phyloP scores from a whole-genome alignment of 2,113 vertebrate species.

The Rana temporaria region DNA sequence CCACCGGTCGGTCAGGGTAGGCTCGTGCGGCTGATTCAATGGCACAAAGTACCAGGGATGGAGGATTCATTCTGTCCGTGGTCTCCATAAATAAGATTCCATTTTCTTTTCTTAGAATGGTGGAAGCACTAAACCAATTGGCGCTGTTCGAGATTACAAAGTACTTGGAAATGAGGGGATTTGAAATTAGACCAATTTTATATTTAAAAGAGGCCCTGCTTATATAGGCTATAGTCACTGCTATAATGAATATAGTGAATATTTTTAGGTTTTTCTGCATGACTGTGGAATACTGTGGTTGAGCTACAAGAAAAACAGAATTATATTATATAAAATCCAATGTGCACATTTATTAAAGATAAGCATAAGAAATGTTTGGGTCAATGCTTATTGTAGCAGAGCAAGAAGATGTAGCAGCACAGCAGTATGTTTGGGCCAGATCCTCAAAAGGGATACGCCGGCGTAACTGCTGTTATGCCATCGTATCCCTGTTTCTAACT shows the following conservation, averaged over 20 bases:
- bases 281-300: neutral
- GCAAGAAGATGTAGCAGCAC: no score
- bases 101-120: slow-evolving; percentile 63
- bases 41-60: slow-evolving; percentile 72
- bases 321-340: no score
- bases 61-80: slow-evolving; percentile 23
- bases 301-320: neutral
- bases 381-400: no score
- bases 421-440: no score
- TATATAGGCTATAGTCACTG: neutral
- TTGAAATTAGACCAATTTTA: neutral
- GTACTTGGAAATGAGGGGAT: neutral
- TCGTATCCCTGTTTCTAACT: no score
- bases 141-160: no score
- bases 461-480: no score
- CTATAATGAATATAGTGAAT: neutral
- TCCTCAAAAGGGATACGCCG: no score
- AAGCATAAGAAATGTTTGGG: no score
- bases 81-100: slow-evolving; percentile 78
- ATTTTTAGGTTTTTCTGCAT: neutral
- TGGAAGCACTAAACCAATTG: slow-evolving; percentile 8
- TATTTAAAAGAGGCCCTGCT: neutral
- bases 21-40: slow-evolving; percentile 75
- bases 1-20: slow-evolving; percentile 66
- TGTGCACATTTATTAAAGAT: no score